Evolutionary conservation across 2,888 invertebrate species (phyloP), one percentile per base, ranked within the genome.

Genomic region (Mythimna loreyi): DNA sequence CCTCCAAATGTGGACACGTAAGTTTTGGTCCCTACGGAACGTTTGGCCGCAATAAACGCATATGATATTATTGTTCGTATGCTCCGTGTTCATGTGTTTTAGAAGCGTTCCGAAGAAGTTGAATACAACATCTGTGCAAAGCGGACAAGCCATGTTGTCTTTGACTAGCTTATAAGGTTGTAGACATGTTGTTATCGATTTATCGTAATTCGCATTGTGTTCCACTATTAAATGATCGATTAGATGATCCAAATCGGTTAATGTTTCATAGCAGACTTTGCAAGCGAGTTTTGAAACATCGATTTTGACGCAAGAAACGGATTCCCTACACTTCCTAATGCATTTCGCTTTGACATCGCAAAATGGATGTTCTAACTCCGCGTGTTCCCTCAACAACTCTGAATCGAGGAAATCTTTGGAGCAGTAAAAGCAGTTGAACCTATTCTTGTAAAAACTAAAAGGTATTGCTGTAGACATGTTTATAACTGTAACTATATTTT

Each of bases 391-490:
- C 92, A 96, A 92, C 0, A 86, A 76, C 75, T 95, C 94, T 0
- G 95, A 94, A 81, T 96, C 96, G 0, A 89, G 83, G 45, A 96
- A 96, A 64, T 95, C 94, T 89, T 94, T 94, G 0, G 94, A 94
- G 58, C 96, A 96, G 72, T 93, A 96, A 73, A 96, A 96, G 58
- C 96, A 96, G 45, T 95, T 95, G 56, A 95, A 96, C 72, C 94
- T 95, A 72, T 95, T 96, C 70, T 95, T 94, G 80, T 92, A 94
- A 71, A 95, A 95, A 75, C 94, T 95, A 71, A 96, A 96, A 6
- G 96, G 96, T 84, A 96, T 90, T 0, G 95, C 95, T 0, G 96
- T 96, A 0, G 96, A 96, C 95, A 95, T 95, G 49, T 94, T 95
- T 2, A 96, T 91, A 0, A 96, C 92, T 13, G 86, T 92, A 0